A percentile compares a stretch with the other conserved stretches of the same genome.
Conservation (phyloP, 2,113 vertebrate genomes). For the Seriola rivoliana region DNA sequence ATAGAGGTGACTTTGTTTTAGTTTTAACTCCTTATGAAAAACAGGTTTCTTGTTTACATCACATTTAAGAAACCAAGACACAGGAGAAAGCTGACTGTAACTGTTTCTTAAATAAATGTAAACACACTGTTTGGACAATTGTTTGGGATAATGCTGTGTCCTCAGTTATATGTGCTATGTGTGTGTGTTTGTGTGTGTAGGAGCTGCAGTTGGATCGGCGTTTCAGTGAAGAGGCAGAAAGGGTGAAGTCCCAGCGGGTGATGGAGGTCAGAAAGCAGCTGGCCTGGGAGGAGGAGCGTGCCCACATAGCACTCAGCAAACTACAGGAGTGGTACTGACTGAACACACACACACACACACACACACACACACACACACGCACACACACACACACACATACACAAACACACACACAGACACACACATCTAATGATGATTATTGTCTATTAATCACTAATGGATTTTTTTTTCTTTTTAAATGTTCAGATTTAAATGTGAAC, state of each 20-base stretch:
- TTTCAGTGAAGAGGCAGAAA: constrained; percentile 85
- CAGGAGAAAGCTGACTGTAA: too few species aligned
- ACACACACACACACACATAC: background rate
- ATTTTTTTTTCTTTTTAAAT: too few species aligned
- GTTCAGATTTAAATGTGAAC: too few species aligned
- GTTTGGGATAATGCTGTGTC: background rate
- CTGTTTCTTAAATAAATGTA: too few species aligned
- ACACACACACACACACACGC: background rate
- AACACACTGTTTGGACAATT: too few species aligned
- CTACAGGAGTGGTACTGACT: constrained; percentile 84
- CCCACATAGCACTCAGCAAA: constrained; percentile 85
- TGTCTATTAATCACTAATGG: too few species aligned
- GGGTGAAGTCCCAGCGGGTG: constrained; percentile 80
- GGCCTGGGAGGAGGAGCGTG: constrained; percentile 90
- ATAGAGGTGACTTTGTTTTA: too few species aligned
- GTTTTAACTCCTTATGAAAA: too few species aligned
- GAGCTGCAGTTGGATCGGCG: constrained; percentile 86
- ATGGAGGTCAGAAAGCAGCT: constrained; percentile 86
- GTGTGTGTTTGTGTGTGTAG: constrained; percentile 74
- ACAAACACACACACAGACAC: too few species aligned
- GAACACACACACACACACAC: background rate
- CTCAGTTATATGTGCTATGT: background rate
- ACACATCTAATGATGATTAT: too few species aligned
- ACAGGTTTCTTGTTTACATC: too few species aligned
- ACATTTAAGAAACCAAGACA: too few species aligned